phyloP scores from a whole-genome alignment of 1,140 invertebrate species.

The Nylanderia fulva region DNA sequence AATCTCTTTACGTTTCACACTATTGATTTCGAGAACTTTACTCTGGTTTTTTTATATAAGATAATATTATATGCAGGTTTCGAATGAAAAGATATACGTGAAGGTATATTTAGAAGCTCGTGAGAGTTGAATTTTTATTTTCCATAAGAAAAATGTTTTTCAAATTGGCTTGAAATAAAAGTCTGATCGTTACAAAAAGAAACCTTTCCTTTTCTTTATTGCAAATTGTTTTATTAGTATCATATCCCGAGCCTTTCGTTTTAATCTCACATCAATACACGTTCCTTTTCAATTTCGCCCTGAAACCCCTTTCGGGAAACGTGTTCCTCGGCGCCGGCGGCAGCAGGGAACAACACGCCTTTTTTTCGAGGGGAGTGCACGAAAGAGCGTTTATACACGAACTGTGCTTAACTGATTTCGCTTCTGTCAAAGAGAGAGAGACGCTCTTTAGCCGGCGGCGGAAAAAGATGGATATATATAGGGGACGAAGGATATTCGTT shows the following conservation, averaged over 20 bases:
- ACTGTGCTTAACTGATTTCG: conserved; percentile 55
- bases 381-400: conserved; percentile 34
- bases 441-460: conserved; percentile 4
- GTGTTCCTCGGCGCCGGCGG: neutral
- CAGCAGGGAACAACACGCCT: neutral
- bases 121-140: no score
- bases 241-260: neutral
- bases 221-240: neutral
- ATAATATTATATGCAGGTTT: no score
- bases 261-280: conserved; percentile 22
- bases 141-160: no score
- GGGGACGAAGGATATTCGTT: conserved; percentile 34
- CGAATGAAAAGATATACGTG: no score
- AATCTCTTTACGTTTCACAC: neutral
- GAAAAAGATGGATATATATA: conserved; percentile 49
- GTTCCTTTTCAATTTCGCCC: conserved; percentile 27
- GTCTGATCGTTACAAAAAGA: no score
- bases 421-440: conserved; percentile 43
- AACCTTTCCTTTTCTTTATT: neutral
- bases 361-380: conserved; percentile 1
- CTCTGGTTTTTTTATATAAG: neutral
- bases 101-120: no score
- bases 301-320: conserved; percentile 23
- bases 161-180: no score
- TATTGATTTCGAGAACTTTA: neutral